Percentiles rank a stretch among this genome's conserved stretches.
These are phyloP conservation scores for Pitangus sulphuratus DNA, from an alignment of 2,797 vertebrate genomes.

Conservation along the genomic window DNA sequence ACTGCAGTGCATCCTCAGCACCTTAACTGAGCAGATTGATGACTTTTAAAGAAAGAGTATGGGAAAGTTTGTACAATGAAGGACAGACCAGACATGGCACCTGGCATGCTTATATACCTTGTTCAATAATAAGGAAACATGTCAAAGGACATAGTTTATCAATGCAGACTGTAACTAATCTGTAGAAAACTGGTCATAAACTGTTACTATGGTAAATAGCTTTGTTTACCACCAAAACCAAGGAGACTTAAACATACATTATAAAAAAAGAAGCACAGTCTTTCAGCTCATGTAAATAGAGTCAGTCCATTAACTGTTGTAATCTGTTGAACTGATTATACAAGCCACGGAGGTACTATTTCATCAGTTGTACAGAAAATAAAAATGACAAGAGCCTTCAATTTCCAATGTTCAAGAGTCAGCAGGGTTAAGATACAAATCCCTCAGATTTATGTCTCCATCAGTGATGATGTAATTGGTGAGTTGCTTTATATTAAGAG, in stretches of 20 bases:
- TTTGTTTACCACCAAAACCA: neutral
- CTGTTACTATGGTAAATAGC: neutral
- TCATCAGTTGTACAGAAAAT: slow-evolving; percentile 19
- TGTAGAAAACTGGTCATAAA: neutral
- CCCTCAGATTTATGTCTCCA: slow-evolving; percentile 16
- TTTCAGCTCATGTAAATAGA: slow-evolving; percentile 17
- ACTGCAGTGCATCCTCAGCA: neutral
- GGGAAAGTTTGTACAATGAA: neutral
- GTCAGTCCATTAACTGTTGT: slow-evolving; percentile 22
- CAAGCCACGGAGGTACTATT: neutral
- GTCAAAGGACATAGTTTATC: neutral
- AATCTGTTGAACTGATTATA: slow-evolving; percentile 34
- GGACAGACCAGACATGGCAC: neutral
- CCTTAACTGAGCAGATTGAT: neutral
- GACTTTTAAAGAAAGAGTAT: neutral
- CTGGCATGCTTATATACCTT: neutral
- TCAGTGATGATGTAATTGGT: neutral
- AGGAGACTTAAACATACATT: neutral
- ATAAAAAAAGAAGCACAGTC: neutral
- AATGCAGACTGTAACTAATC: neutral
- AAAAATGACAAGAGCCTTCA: slow-evolving; percentile 41
- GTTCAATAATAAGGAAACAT: neutral
- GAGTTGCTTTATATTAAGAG: neutral
- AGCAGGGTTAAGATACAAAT: neutral
- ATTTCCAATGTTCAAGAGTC: neutral